These are phyloP conservation scores for Monopis laevigella DNA, from an alignment of 2,888 invertebrate genomes.

Conservation along the genomic window DNA sequence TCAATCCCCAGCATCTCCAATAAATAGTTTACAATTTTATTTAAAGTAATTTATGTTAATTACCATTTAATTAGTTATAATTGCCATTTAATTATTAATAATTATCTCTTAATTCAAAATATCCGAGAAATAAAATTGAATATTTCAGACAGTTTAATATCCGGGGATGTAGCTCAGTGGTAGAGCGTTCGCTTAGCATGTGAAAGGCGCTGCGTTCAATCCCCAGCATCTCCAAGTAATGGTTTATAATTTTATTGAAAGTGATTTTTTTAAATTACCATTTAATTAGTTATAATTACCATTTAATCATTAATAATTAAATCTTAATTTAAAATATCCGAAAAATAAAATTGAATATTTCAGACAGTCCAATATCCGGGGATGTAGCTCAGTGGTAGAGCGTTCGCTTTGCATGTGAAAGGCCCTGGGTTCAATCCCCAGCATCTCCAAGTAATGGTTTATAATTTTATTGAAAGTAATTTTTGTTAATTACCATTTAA, in stretches of 20 bases:
- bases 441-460: constrained; percentile 75
- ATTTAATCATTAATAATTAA: background rate
- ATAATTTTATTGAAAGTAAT: background rate
- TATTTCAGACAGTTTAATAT: too few species aligned
- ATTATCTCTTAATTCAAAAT: background rate
- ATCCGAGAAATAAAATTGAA: background rate
- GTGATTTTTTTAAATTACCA: constrained; percentile 18
- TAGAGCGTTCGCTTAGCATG: constrained; percentile 99
- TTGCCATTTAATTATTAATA: background rate
- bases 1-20: constrained; percentile 94
- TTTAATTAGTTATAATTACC: background rate
- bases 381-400: constrained; percentile 93
- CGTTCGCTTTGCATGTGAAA: constrained; percentile 93
- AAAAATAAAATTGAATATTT: background rate
- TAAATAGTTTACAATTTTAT: too few species aligned
- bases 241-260: too few species aligned
- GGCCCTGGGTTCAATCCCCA: constrained; percentile 83
- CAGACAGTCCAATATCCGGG: too few species aligned
- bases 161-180: constrained; percentile 96
- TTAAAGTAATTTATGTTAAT: constrained; percentile 19
- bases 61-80: background rate
- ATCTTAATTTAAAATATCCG: background rate
- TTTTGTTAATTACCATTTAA: background rate
- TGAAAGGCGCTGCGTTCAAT: constrained; percentile 99
- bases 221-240: constrained; percentile 91